phyloP scores from a whole-genome alignment of 2,888 invertebrate genomes.

The Physocephala rufipes region DNA sequence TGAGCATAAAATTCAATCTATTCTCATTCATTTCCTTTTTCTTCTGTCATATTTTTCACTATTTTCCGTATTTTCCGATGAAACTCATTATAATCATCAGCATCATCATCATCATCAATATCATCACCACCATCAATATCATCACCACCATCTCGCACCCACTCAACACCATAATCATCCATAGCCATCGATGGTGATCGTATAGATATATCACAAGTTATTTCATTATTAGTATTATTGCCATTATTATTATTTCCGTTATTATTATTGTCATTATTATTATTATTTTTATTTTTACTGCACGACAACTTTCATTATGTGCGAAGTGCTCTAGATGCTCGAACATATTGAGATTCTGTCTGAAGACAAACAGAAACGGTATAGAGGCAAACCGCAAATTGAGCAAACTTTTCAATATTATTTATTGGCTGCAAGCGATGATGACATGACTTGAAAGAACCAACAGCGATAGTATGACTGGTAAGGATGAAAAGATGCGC shows the following conservation, averaged over 20 bases:
- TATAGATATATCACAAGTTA: not conserved
- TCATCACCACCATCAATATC: too few species aligned
- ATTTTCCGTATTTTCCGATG: too few species aligned
- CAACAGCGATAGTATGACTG: not conserved
- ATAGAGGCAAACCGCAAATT: not conserved
- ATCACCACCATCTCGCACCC: too few species aligned
- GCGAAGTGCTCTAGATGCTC: not conserved
- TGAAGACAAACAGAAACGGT: constrained; percentile 23
- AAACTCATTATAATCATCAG: too few species aligned
- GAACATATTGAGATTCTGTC: constrained; percentile 21
- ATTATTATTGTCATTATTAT: not conserved
- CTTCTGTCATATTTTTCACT: too few species aligned
- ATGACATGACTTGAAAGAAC: constrained; percentile 12
- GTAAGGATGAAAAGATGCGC: not conserved
- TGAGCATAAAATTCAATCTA: too few species aligned
- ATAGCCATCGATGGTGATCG: not conserved
- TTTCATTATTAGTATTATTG: not conserved
- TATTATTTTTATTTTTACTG: not conserved
- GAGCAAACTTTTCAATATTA: constrained; percentile 18
- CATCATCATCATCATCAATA: too few species aligned
- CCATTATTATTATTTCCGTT: not conserved
- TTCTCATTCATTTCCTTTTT: too few species aligned
- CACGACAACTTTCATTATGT: constrained; percentile 5
- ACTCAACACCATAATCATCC: too few species aligned
- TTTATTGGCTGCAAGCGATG: constrained; percentile 25